Evolutionary conservation across 2,888 invertebrate genomes (phyloP), one percentile per base, ranked within the genome.

Genomic region (Brachylomia viminalis): DNA sequence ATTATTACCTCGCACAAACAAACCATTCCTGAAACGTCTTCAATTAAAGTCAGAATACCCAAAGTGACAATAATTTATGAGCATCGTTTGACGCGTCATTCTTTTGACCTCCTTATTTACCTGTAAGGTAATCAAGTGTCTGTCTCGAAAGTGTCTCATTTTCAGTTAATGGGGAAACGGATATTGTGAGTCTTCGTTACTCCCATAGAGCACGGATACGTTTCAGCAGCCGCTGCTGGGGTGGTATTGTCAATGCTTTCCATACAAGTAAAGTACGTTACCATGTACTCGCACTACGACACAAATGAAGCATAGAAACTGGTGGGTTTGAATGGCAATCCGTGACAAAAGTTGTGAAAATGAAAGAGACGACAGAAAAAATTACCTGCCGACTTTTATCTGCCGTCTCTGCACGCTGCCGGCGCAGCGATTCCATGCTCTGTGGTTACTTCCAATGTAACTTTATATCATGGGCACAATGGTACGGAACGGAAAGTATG

Each of bases 111-210:
- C 45, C 68, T 79, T 79, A 78, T 82, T 81, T 69, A 80, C 75
- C 74, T 80, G 52, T 61, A 62, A 82, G 80, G 80, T 85, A 84
- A n/a, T n/a, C n/a, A n/a, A 83, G 77, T 73, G 79, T 82, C 82
- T 81, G 74, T 81, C 89, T 90, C 81, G 78, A 89, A 90, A 89
- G 78, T 65, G 62, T 75, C 84, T 84, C 87, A 86, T 90, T 89
- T 86, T 76, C 83, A 73, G 82, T 80, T 91, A 91, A 91, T 89
- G 89, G 84, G 91, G 91, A 91, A 89, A 80, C 82, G 74, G 84
- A 82, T 77, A 84, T 78, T 59, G 56, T 49, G 68, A 68, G 79
- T 78, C 66, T 72, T 45, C 2, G 52, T 61, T 67, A n/a, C 38
- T 66, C 49, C 65, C n/a, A 58, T 2, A 54, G 56, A 38, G 17